A percentile compares a stretch with the other conserved stretches of the same genome.
Evolutionary conservation across 1,140 invertebrate genomes (phyloP).

Genomic region (Adelges cooleyi): DNA sequence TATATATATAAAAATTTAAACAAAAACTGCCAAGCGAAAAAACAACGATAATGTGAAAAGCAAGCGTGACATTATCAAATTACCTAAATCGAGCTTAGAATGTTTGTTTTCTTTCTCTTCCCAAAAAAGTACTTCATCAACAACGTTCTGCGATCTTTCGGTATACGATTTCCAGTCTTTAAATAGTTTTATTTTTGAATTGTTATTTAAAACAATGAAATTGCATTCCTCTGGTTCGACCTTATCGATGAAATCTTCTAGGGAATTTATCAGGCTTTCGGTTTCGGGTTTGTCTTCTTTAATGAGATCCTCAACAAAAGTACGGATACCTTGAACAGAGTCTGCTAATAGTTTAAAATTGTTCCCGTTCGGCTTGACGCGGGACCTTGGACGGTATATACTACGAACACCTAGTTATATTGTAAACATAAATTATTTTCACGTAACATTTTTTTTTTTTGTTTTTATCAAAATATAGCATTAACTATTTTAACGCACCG

Average conservation of each 20-base stretch:
- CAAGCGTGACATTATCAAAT: too few relatives aligned
- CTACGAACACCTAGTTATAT: neutral
- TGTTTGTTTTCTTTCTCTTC: neutral
- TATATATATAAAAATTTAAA: too few relatives aligned
- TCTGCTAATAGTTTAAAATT: slow-evolving; percentile 27
- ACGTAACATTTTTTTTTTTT: too few relatives aligned
- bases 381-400: neutral
- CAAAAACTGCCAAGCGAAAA: too few relatives aligned
- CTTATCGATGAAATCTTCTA: slow-evolving; percentile 1
- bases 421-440: neutral
- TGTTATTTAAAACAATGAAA: slow-evolving; percentile 3
- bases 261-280: neutral
- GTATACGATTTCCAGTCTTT: slow-evolving; percentile 23
- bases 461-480: too few relatives aligned
- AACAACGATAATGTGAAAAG: too few relatives aligned
- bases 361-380: neutral
- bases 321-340: slow-evolving; percentile 14
- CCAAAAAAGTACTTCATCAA: neutral
- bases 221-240: slow-evolving; percentile 11
- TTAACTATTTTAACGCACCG: neutral
- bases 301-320: slow-evolving; percentile 7
- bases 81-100: too few relatives aligned
- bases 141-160: neutral
- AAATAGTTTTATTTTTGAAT: slow-evolving; percentile 27
- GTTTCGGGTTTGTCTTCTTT: neutral